These are phyloP conservation scores for Myotis pilosus DNA, from an alignment of 2,797 vertebrate species.

Conservation along the genomic window DNA sequence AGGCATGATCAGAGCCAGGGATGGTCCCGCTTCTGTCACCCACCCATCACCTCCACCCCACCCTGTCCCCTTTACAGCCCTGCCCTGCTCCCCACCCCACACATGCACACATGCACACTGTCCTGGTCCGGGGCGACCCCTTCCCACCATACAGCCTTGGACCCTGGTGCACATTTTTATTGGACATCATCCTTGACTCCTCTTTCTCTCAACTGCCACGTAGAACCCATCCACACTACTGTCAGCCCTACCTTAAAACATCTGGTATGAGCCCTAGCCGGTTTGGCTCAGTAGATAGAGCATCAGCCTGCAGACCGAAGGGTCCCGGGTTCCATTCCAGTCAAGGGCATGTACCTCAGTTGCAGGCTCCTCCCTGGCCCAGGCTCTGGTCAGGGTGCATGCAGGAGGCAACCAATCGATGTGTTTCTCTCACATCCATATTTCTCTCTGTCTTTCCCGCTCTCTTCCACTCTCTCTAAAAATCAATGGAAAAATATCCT, in stretches of 20 bases:
- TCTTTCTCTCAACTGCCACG: background rate
- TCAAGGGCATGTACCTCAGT: too few relatives aligned
- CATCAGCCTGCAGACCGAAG: too few relatives aligned
- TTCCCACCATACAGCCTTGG: background rate
- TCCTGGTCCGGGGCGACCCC: background rate
- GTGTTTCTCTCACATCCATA: too few relatives aligned
- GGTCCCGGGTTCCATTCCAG: too few relatives aligned
- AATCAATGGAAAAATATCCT: too few relatives aligned
- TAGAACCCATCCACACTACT: background rate
- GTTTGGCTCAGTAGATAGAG: too few relatives aligned
- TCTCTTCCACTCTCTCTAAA: too few relatives aligned
- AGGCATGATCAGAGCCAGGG: constrained; percentile 67
- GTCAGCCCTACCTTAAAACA: background rate
- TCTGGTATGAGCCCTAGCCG: background rate
- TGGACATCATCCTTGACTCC: background rate
- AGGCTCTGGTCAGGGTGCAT: too few relatives aligned
- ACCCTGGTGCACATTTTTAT: accelerated
- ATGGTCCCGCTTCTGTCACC: constrained; percentile 45
- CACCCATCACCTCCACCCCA: background rate
- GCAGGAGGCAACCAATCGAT: too few relatives aligned
- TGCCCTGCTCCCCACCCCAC: background rate
- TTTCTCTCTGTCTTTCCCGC: too few relatives aligned
- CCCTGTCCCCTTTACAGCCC: background rate
- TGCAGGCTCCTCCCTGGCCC: too few relatives aligned
- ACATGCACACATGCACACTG: too few relatives aligned